Evolutionary conservation across 2,888 invertebrate genomes (phyloP).

Genomic region (Zeuzera pyrina): DNA sequence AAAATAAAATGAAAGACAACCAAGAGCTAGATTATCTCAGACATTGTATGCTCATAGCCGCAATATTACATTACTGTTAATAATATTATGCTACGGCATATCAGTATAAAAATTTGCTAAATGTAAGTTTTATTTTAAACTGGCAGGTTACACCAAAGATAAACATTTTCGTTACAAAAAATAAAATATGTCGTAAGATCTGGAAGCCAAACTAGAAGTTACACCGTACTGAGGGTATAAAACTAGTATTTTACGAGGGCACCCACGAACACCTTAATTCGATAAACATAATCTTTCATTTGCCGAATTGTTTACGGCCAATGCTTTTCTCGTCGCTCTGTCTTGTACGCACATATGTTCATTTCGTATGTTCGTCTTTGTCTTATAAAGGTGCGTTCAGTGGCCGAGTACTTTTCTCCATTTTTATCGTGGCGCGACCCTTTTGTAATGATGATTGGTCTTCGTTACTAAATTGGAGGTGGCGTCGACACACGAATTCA

Average conservation of each 20-base stretch:
- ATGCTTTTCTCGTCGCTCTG: constrained; percentile 23
- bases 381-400: constrained; percentile 40
- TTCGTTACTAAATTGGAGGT: constrained; percentile 49
- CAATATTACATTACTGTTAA: too few relatives aligned
- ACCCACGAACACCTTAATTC: constrained; percentile 54
- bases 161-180: not conserved
- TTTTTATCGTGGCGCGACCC: constrained; percentile 27
- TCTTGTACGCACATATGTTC: constrained; percentile 23
- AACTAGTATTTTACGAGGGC: constrained; percentile 55
- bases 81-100: too few relatives aligned
- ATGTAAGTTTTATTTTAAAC: not conserved
- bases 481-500: constrained; percentile 66
- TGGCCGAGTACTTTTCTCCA: constrained; percentile 24
- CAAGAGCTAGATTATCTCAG: not conserved
- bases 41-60: too few relatives aligned
- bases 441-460: constrained; percentile 64
- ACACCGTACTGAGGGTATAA: constrained; percentile 37
- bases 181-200: not conserved
- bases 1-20: constrained; percentile 16
- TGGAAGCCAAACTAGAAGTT: constrained; percentile 36
- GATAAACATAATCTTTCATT: constrained; percentile 72
- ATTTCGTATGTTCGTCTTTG: constrained; percentile 21
- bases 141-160: too few relatives aligned
- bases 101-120: not conserved
- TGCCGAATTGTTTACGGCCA: constrained; percentile 55